These are phyloP conservation scores for Erinaceus europaeus DNA, from an alignment of 2,113 vertebrate species.

Conservation along the genomic window DNA sequence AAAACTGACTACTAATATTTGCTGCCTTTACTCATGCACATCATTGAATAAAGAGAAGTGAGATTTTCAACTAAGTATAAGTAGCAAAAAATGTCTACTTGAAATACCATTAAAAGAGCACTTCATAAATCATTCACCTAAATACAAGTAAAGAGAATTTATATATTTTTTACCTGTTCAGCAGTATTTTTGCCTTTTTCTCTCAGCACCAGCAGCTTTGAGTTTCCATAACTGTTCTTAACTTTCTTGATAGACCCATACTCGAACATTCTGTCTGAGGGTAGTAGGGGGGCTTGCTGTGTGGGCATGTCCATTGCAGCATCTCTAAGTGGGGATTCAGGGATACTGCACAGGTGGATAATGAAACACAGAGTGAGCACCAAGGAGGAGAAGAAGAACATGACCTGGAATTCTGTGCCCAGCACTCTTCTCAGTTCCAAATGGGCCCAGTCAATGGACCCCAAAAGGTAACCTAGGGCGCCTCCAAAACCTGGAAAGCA, in stretches of 20 bases:
- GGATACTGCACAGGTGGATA: constrained; percentile 93
- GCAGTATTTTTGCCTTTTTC: constrained; percentile 70
- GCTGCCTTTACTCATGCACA: too few relatives aligned
- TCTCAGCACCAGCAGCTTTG: constrained; percentile 74
- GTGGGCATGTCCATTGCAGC: constrained; percentile 41
- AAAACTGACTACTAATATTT: too few relatives aligned
- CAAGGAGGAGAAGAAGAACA: constrained; percentile 91
- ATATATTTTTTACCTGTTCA: constrained; percentile 82
- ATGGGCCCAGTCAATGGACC: constrained; percentile 94
- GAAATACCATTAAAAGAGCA: background rate
- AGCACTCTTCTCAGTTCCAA: constrained; percentile 86
- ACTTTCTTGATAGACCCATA: constrained; percentile 86
- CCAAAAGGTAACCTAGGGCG: constrained; percentile 92
- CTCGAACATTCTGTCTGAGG: constrained; percentile 63
- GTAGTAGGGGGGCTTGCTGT: constrained; percentile 53
- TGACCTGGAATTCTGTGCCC: constrained; percentile 96
- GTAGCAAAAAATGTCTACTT: too few relatives aligned
- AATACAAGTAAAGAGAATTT: background rate
- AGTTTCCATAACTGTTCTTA: constrained; percentile 59
- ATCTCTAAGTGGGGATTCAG: constrained; percentile 86
- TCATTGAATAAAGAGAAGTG: too few relatives aligned
- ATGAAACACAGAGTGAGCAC: constrained; percentile 88
- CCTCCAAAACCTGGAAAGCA: constrained; percentile 90
- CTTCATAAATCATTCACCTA: background rate
- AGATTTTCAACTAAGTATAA: too few relatives aligned